phyloP scores from a whole-genome alignment of 2,888 invertebrate genomes.

The Watsonalla binaria region DNA sequence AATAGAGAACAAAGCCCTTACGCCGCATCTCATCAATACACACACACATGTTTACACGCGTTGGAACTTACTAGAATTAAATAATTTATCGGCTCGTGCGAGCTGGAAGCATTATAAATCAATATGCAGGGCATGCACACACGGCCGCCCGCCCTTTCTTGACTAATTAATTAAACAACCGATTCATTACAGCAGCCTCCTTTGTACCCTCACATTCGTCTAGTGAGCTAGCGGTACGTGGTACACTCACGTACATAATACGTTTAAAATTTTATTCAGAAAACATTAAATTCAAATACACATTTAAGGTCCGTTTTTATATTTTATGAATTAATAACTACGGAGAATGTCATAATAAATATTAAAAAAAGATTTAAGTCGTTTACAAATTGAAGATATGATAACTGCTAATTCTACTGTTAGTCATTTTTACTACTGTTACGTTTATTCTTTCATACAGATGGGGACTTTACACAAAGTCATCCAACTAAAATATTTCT shows the following conservation, averaged over 20 bases:
- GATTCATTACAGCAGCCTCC: constrained; percentile 83
- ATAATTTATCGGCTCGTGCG: constrained; percentile 71
- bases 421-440: too few species aligned
- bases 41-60: constrained; percentile 45
- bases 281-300: too few species aligned
- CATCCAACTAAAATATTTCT: too few species aligned
- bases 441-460: too few species aligned
- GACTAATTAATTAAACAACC: constrained; percentile 87
- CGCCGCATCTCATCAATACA: constrained; percentile 6
- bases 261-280: constrained; percentile 1
- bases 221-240: constrained; percentile 49
- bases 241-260: constrained; percentile 27
- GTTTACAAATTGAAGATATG: too few species aligned
- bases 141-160: constrained; percentile 69
- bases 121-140: constrained; percentile 76
- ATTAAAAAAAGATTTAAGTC: too few species aligned
- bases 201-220: constrained; percentile 76
- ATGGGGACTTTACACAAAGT: too few species aligned
- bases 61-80: constrained; percentile 71
- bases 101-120: constrained; percentile 72
- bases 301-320: too few species aligned
- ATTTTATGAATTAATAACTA: too few species aligned
- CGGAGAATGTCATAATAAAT: too few species aligned
- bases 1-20: constrained; percentile 1
- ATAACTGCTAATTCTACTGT: too few species aligned